These are phyloP conservation scores for Nasonia vitripennis DNA, from an alignment of 1,140 invertebrate genomes.

Conservation along the genomic window DNA sequence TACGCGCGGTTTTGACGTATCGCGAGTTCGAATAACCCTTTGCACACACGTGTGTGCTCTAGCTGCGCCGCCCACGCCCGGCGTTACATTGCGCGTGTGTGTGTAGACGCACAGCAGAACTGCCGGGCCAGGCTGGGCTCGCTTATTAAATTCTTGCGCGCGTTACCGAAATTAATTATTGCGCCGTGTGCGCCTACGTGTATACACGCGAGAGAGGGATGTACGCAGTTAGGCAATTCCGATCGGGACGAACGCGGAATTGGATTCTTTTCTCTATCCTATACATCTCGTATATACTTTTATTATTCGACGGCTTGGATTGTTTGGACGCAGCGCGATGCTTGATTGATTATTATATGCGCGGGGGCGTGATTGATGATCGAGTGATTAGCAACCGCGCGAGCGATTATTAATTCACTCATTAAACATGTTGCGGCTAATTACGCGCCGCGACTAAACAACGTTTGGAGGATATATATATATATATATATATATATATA, in stretches of 20 bases:
- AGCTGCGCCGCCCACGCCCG: no score
- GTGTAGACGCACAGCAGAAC: not conserved
- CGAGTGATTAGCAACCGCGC: not conserved
- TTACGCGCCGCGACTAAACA: not conserved
- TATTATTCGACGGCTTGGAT: no score
- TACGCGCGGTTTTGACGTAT: slow-evolving; percentile 45
- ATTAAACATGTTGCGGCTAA: not conserved
- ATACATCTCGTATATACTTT: no score
- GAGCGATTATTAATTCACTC: not conserved
- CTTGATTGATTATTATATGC: no score
- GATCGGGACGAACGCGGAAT: not conserved
- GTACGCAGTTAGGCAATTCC: not conserved
- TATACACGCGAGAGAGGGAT: not conserved
- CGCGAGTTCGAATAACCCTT: slow-evolving; percentile 44
- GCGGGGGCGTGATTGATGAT: not conserved
- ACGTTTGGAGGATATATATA: not conserved
- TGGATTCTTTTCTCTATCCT: no score
- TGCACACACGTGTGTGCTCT: no score
- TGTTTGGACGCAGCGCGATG: no score
- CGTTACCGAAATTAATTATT: slow-evolving; percentile 57
- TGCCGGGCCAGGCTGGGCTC: not conserved
- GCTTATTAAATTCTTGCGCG: slow-evolving; percentile 55
- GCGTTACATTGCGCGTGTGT: not conserved
- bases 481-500: no score
- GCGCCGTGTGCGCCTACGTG: slow-evolving; percentile 38